Conservation (phyloP, 2,113 vertebrate genomes). For the Oriolus oriolus region DNA sequence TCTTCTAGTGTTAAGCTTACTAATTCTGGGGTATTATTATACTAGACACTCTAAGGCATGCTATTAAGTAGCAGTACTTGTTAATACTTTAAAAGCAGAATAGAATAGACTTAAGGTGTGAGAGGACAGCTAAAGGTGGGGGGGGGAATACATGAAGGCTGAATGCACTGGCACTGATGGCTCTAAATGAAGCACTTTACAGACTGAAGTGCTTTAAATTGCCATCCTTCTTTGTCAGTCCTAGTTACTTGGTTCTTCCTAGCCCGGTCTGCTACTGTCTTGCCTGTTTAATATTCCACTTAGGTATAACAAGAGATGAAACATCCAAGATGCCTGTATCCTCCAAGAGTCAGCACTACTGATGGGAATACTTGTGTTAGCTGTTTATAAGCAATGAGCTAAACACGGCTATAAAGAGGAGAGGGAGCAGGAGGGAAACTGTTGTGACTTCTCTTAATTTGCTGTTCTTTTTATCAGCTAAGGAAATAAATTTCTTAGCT, state of each 20-base stretch:
- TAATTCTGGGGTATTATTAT: not conserved
- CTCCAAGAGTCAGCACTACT: not conserved
- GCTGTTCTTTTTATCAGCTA: not conserved
- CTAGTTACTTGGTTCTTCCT: not conserved
- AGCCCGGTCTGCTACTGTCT: not conserved
- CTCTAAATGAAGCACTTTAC: not conserved
- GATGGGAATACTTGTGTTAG: conserved; percentile 13
- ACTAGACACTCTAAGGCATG: not conserved
- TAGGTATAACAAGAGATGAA: conserved; percentile 41
- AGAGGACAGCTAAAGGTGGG: not conserved
- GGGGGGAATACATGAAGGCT: not conserved
- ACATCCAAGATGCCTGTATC: not conserved
- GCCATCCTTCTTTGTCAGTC: not conserved
- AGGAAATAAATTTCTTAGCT: not conserved
- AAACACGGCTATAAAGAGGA: not conserved
- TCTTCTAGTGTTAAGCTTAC: not conserved
- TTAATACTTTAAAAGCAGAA: not conserved
- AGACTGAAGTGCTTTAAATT: conserved; percentile 3
- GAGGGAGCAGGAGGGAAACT: not conserved
- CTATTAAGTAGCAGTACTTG: not conserved
- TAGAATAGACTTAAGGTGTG: not conserved
- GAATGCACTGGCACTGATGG: not conserved
- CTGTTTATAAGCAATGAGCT: conserved; percentile 18
- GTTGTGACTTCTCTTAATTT: conserved; percentile 7
- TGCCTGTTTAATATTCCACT: conserved; percentile 50